Conservation (phyloP, 2,888 invertebrate genomes). For the Pristionchus japonicus region DNA sequence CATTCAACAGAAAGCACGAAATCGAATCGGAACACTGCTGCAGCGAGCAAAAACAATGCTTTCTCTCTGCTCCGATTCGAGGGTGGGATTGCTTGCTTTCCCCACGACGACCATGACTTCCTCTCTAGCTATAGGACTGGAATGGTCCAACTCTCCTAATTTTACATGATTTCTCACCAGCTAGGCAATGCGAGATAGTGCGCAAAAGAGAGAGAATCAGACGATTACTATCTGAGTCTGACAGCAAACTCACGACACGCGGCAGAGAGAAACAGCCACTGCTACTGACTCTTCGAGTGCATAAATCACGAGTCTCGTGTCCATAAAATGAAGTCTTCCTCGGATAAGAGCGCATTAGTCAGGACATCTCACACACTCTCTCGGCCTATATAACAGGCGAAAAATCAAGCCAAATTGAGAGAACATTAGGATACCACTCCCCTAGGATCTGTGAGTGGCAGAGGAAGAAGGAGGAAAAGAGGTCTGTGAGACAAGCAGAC, state of each 20-base stretch:
- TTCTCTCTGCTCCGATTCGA: too few relatives aligned
- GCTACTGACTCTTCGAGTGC: not conserved
- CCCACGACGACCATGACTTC: too few relatives aligned
- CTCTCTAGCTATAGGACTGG: too few relatives aligned
- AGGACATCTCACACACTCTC: not conserved
- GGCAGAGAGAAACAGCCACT: not conserved
- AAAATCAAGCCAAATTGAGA: not conserved
- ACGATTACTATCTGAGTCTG: too few relatives aligned
- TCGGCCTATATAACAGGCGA: not conserved
- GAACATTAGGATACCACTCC: not conserved
- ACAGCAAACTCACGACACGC: slow-evolving; percentile 16
- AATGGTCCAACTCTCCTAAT: too few relatives aligned
- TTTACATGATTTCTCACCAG: too few relatives aligned
- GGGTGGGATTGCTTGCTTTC: too few relatives aligned
- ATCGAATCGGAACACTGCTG: not conserved
- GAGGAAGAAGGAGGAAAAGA: not conserved
- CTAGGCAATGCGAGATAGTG: too few relatives aligned
- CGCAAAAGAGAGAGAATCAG: too few relatives aligned
- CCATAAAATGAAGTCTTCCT: not conserved
- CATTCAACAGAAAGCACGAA: not conserved
- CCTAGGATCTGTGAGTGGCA: not conserved
- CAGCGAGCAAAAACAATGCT: too few relatives aligned
- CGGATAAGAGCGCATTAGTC: too few relatives aligned
- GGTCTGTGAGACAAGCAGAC: not conserved
- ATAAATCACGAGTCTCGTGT: slow-evolving; percentile 5